Evolutionary conservation across 1,140 invertebrate genomes (phyloP), one percentile per base, ranked within the genome.

Genomic region (Drosophila arawakana): DNA sequence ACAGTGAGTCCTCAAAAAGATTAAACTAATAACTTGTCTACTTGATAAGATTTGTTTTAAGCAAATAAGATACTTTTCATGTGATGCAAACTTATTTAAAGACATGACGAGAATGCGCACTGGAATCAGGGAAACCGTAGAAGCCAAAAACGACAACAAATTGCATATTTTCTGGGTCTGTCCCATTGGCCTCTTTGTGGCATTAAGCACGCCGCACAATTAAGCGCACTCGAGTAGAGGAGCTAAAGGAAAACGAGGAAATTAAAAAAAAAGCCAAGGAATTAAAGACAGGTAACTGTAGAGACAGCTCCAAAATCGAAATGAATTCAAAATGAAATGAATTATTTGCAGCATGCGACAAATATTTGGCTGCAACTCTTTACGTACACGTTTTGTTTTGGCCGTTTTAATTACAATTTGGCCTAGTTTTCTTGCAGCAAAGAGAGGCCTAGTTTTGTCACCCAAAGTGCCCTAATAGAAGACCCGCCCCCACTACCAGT

Each of bases 321-420:
- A 41, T 10, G 21, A 6, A 43, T 30, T 15, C 47, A 63, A 15
- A 50, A 50, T 50, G n/a, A 43, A 43, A 43, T 52, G 8, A 43
- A 63, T 80, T 55, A 78, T 52, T 73, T 70, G 61, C 74, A 75
- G 61, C 79, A 65, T 74, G 74, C 78, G 81, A 75, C 61, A 81
- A 75, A 62, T 74, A 81, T 44, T 39, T 62, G 11, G 41, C 11
- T 43, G 41, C 44, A 46, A 70, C 61, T 67, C 59, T 49, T n/a
- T n/a, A n/a, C n/a, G n/a, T 65, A 47, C 47, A 65, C 39, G 6
- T 75, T 66, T 70, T 80, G 60, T 69, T 73, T 65, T 81, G 47
- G 78, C 69, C 77, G 68, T 78, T 81, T 82, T 75, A 74, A 81
- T 81, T 74, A 81, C 75, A 81, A 78, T 59, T 57, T 78, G 80